phyloP scores from a whole-genome alignment of 2,113 vertebrate genomes.

The Elephas maximus region DNA sequence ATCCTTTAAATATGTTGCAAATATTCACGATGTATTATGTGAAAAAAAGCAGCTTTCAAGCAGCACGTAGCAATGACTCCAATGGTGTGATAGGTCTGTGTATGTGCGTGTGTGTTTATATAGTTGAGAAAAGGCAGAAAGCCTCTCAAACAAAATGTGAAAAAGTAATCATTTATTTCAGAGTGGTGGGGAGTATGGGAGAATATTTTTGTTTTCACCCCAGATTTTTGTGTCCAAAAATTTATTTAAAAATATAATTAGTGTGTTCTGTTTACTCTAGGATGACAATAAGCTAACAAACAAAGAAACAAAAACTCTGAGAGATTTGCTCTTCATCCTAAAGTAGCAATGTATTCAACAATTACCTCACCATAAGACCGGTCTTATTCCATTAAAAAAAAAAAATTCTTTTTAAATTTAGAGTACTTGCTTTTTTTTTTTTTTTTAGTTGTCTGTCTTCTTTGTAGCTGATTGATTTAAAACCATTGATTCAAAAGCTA shows the following conservation, averaged over 20 bases:
- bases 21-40: neutral
- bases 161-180: constrained; percentile 50
- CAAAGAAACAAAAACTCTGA: neutral
- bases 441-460: neutral
- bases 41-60: constrained; percentile 52
- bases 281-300: neutral
- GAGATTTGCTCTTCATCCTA: neutral
- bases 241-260: constrained; percentile 52
- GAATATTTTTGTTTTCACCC: neutral
- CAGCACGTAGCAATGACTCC: neutral
- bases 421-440: neutral
- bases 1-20: neutral
- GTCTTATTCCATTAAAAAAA: neutral
- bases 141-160: neutral
- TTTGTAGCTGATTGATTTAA: constrained; percentile 19
- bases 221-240: neutral
- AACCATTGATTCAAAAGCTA: neutral
- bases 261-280: neutral
- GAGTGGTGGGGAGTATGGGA: neutral
- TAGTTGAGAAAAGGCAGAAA: neutral
- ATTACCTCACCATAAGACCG: constrained; percentile 1
- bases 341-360: constrained; percentile 9
- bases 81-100: constrained; percentile 12
- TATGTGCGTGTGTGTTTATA: neutral
- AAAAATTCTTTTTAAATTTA: neutral